Conservation (phyloP, 2,888 invertebrate genomes). For the Heteromurus nitidus region DNA sequence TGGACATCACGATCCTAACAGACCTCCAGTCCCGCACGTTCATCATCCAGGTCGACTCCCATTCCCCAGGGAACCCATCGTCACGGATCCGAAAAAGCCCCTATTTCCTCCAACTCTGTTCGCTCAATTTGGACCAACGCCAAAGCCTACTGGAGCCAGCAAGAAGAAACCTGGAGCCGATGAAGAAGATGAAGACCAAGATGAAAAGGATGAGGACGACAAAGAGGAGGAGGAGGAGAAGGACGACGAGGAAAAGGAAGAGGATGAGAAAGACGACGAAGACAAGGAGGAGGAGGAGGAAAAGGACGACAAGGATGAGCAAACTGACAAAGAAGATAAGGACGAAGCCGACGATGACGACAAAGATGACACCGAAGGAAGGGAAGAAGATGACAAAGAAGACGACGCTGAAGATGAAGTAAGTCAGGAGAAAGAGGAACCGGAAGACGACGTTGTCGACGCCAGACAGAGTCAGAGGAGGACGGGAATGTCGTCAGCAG, state of each 20-base stretch:
- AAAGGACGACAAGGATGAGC: conserved; percentile 7
- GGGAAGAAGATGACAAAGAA: conserved; percentile 4
- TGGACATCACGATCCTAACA: conserved; percentile 14
- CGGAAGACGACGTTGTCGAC: conserved; percentile 11
- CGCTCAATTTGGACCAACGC: conserved; percentile 31
- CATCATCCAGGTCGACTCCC: conserved; percentile 63
- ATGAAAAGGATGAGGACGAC: conserved; percentile 26
- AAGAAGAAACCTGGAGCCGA: conserved; percentile 24
- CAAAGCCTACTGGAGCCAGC: background rate
- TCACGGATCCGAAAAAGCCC: conserved; percentile 53
- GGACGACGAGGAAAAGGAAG: conserved; percentile 14
- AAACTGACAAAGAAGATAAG: conserved; percentile 6
- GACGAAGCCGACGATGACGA: background rate
- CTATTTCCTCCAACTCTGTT: conserved; percentile 29
- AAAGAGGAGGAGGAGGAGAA: conserved; percentile 17
- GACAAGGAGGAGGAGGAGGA: conserved; percentile 19
- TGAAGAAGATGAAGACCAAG: conserved; percentile 14
- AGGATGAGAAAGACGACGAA: conserved; percentile 28
- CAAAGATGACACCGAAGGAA: background rate
- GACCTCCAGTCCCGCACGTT: conserved; percentile 64
- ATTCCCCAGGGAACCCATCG: conserved; percentile 61
- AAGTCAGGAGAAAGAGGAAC: conserved; percentile 27
- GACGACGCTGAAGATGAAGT: conserved; percentile 1
- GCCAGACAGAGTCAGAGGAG: background rate
- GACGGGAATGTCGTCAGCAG: background rate